A percentile compares a stretch with the other conserved stretches of the same genome.
Evolutionary conservation across 2,888 invertebrate genomes (phyloP).

Genomic region (Zygothrica quintamaculata): DNA sequence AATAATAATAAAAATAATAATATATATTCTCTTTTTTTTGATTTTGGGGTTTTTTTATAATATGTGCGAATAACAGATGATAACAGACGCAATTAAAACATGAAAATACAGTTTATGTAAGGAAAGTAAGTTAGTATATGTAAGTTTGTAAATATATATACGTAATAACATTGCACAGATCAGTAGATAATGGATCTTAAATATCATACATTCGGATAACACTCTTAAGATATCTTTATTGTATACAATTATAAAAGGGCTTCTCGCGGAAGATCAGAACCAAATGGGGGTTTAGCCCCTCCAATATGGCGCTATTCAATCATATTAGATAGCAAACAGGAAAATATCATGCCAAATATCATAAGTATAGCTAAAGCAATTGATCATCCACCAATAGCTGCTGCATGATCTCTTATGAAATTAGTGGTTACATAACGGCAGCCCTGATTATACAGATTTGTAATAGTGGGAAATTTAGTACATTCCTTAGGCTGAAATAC

Average conservation of each 20-base stretch:
- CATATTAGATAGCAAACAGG: constrained; percentile 93
- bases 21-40: too few species aligned
- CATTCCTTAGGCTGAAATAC: constrained; percentile 88
- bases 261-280: constrained; percentile 19
- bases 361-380: constrained; percentile 93
- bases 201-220: constrained; percentile 60
- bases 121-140: constrained; percentile 31
- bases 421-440: constrained; percentile 89
- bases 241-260: constrained; percentile 46
- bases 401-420: constrained; percentile 91
- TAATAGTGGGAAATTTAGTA: constrained; percentile 81
- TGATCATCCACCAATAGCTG: constrained; percentile 92
- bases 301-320: constrained; percentile 87
- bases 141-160: constrained; percentile 33
- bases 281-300: constrained; percentile 11
- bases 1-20: too few species aligned
- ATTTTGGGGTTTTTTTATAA: too few species aligned
- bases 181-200: constrained; percentile 14
- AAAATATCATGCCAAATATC: constrained; percentile 93
- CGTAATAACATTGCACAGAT: constrained; percentile 46
- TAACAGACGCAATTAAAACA: constrained; percentile 45
- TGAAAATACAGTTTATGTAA: constrained; percentile 29
- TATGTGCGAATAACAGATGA: constrained; percentile 45
- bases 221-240: constrained; percentile 59
- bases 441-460: constrained; percentile 88